These are phyloP conservation scores for Eupithecia exiguata DNA, from an alignment of 2,888 invertebrate species.

Conservation along the genomic window DNA sequence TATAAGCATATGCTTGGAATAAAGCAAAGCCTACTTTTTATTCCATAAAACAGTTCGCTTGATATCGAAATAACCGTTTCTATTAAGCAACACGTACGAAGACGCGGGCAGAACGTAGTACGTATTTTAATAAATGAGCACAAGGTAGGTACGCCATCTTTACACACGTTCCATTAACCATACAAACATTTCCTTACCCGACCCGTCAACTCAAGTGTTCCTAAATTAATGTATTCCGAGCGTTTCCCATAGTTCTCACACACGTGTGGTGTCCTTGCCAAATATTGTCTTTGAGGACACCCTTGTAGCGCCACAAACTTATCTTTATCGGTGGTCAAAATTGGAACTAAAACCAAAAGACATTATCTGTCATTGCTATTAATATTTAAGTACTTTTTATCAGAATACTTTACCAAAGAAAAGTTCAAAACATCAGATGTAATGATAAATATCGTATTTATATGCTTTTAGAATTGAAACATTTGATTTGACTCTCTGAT, in stretches of 20 bases:
- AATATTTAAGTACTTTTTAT: not conserved
- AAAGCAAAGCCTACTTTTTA: no score
- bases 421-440: not conserved
- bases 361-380: not conserved
- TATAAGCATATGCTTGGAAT: no score
- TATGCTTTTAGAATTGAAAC: not conserved
- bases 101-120: not conserved
- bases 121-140: not conserved
- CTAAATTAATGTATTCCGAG: constrained; percentile 70
- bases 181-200: constrained; percentile 46
- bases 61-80: not conserved
- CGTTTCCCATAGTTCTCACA: constrained; percentile 53
- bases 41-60: no score
- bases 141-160: not conserved
- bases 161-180: constrained; percentile 19
- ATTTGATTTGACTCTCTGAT: not conserved
- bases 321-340: not conserved
- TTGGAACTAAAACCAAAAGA: not conserved
- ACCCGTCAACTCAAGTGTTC: constrained; percentile 63
- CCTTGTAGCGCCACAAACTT: constrained; percentile 43
- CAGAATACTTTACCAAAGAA: not conserved
- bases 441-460: not conserved
- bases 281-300: constrained; percentile 82
- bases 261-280: constrained; percentile 67
- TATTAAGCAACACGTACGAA: no score